A percentile compares a stretch with the other conserved stretches of the same genome.
phyloP scores from a whole-genome alignment of 1,140 invertebrate species.

The Phocides pigmalion region DNA sequence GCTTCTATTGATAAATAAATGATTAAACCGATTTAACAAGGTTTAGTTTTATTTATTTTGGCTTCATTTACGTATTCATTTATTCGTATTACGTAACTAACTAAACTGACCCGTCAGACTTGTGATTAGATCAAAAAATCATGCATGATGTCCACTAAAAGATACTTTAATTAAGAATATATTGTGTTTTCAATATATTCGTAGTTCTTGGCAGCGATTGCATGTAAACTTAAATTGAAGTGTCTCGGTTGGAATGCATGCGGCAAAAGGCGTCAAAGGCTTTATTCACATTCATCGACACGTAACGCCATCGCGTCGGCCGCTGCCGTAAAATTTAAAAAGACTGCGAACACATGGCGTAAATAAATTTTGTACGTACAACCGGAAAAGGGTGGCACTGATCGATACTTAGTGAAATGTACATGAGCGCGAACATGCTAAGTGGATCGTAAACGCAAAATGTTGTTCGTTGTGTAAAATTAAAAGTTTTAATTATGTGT shows the following conservation, averaged over 20 bases:
- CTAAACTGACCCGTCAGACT: no score
- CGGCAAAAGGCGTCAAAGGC: constrained; percentile 78
- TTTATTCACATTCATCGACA: constrained; percentile 78
- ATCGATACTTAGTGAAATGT: constrained; percentile 22
- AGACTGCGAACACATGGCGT: constrained; percentile 39
- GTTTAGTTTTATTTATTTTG: no score
- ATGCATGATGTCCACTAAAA: no score
- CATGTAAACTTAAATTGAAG: constrained; percentile 75
- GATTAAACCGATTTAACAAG: no score
- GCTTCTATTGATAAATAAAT: no score
- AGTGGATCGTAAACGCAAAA: background rate
- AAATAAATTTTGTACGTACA: constrained; percentile 34
- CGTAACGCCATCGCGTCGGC: constrained; percentile 56
- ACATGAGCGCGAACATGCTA: background rate
- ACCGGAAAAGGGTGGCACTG: constrained; percentile 19
- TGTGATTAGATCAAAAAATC: no score
- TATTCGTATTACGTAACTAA: no score
- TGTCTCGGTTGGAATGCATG: constrained; percentile 69
- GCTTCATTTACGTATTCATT: no score
- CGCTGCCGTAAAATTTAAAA: constrained; percentile 47
- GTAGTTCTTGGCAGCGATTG: constrained; percentile 50
- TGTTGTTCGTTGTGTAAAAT: background rate
- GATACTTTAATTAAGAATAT: background rate
- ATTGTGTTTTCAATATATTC: background rate
- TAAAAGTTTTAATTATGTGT: background rate